These are phyloP conservation scores for Penaeus indicus DNA, from an alignment of 1,140 invertebrate species.

Conservation along the genomic window DNA sequence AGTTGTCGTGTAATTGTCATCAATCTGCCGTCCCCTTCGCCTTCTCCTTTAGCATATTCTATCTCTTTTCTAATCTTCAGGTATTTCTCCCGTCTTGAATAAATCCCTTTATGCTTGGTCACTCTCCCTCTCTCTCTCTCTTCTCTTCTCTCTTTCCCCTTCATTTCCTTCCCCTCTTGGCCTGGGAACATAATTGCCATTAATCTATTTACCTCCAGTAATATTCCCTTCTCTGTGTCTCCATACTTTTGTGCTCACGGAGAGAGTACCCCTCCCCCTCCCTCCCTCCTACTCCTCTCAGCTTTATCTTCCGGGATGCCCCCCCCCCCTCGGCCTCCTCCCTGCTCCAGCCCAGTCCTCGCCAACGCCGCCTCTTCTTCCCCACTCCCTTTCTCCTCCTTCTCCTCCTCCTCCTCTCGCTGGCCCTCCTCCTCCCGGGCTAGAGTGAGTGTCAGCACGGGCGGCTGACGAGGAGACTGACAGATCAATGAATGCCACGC, in stretches of 20 bases:
- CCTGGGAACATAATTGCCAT: no score
- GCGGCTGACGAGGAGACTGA: conserved; percentile 66
- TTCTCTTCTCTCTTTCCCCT: conserved; percentile 9
- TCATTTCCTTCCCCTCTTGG: conserved; percentile 5
- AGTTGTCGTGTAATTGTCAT: conserved; percentile 21
- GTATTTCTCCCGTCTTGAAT: no score
- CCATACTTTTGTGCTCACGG: no score
- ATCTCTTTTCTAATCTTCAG: neutral
- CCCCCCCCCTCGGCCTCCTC: no score
- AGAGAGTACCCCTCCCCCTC: no score
- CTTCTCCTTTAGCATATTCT: conserved; percentile 7
- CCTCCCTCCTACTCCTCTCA: no score
- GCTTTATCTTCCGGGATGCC: no score
- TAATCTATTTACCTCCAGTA: no score
- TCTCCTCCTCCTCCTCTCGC: conserved; percentile 27
- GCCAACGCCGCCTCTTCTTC: neutral
- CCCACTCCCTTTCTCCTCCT: conserved; percentile 7
- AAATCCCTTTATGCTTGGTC: neutral
- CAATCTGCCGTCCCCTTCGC: conserved; percentile 3
- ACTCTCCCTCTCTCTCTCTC: conserved; percentile 1
- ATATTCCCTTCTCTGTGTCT: no score
- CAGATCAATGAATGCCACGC: conserved; percentile 67
- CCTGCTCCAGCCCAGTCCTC: neutral
- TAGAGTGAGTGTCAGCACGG: conserved; percentile 60
- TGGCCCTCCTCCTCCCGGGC: conserved; percentile 46